These are phyloP conservation scores for Megalurothrips usitatus DNA, from an alignment of 2,888 invertebrate genomes.

Conservation along the genomic window DNA sequence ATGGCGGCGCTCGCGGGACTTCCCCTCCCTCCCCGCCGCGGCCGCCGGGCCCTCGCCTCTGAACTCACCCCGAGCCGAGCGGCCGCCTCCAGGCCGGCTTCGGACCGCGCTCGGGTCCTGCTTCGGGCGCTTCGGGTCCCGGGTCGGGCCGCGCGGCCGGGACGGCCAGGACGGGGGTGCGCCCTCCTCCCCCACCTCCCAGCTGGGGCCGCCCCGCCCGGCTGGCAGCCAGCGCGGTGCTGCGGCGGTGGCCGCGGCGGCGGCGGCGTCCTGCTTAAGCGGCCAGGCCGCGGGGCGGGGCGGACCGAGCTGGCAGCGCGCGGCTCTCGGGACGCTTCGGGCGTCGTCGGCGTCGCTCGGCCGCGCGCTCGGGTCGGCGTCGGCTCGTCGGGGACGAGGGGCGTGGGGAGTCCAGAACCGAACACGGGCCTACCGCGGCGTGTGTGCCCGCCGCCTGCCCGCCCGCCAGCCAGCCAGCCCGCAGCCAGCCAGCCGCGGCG, in stretches of 20 bases:
- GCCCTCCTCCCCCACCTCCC: background rate
- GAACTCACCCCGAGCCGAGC: background rate
- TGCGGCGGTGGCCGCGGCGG: background rate
- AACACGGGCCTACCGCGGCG: background rate
- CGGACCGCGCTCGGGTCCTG: background rate
- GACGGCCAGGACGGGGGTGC: background rate
- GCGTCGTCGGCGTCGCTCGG: constrained; percentile 19
- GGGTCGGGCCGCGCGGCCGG: background rate
- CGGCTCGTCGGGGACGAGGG: constrained; percentile 1
- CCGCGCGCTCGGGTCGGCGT: background rate
- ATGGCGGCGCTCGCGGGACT: background rate
- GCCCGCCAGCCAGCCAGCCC: background rate
- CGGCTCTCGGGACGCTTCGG: constrained; percentile 2
- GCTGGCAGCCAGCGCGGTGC: background rate
- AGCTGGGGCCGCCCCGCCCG: background rate
- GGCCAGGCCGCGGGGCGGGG: background rate
- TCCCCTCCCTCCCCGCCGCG: background rate
- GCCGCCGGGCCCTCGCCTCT: background rate
- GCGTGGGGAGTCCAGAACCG: background rate
- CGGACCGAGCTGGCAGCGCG: background rate
- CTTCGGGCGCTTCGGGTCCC: background rate
- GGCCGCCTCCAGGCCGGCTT: constrained; percentile 6
- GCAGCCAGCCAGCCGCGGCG: background rate
- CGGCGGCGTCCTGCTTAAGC: background rate
- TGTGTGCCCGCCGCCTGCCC: background rate